Percentiles rank a stretch among this genome's conserved stretches.
These are phyloP conservation scores for Micromesistius poutassou DNA, from an alignment of 2,797 vertebrate species.

Conservation along the genomic window DNA sequence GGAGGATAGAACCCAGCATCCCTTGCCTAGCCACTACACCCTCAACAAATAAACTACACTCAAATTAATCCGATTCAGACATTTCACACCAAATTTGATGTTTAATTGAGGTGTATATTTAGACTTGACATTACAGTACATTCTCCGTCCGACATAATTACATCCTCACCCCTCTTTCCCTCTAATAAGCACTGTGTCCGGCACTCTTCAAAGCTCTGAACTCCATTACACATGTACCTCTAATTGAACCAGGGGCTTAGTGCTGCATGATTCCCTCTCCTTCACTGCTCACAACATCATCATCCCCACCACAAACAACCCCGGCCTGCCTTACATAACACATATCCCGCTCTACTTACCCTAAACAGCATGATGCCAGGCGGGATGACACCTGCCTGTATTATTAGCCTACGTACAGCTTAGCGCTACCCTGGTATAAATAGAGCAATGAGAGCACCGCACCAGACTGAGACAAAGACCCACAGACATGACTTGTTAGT, in stretches of 20 bases:
- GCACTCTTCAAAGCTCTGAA: constrained; percentile 19
- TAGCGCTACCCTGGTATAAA: constrained; percentile 46
- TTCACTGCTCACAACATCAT: constrained; percentile 17
- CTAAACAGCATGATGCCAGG: constrained; percentile 30
- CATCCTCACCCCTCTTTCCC: constrained; percentile 18
- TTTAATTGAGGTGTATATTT: background rate
- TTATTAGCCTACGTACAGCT: constrained; percentile 32
- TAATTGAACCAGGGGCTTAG: constrained; percentile 34
- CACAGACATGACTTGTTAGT: constrained; percentile 38
- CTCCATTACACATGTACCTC: constrained; percentile 22
- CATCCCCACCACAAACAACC: constrained; percentile 12
- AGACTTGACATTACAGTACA: constrained; percentile 1
- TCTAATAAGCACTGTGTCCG: constrained; percentile 14
- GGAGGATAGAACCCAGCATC: background rate
- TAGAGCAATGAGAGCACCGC: constrained; percentile 40
- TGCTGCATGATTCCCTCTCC: constrained; percentile 22
- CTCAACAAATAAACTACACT: background rate
- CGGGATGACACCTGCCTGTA: constrained; percentile 45
- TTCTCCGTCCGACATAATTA: background rate
- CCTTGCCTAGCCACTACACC: background rate
- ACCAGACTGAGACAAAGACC: constrained; percentile 38
- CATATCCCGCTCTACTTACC: constrained; percentile 17
- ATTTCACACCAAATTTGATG: background rate
- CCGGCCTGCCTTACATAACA: constrained; percentile 18
- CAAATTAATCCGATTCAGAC: background rate